Evolutionary conservation across 2,113 vertebrate genomes (phyloP).

Genomic region (Dendropsophus ebraccatus): DNA sequence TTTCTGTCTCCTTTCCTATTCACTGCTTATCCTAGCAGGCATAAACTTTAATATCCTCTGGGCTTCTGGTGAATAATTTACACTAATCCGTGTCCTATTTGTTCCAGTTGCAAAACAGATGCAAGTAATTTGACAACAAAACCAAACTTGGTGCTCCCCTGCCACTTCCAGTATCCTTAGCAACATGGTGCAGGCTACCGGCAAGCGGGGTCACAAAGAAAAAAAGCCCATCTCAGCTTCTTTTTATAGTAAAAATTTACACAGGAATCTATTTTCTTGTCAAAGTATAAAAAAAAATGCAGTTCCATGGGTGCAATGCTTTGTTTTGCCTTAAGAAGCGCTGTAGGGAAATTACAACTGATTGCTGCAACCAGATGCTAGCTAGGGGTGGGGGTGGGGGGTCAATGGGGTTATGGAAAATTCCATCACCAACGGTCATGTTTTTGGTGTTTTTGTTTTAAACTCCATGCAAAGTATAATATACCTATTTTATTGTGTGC

Average conservation of each 20-base stretch:
- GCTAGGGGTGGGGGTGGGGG: no score
- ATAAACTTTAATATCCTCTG: slow-evolving; percentile 36
- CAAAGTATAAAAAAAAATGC: no score
- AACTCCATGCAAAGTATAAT: no score
- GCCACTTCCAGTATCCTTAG: background rate
- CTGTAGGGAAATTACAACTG: no score
- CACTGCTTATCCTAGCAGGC: background rate
- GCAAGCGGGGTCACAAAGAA: background rate
- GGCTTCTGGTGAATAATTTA: slow-evolving; percentile 34
- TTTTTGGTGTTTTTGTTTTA: no score
- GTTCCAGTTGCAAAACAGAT: slow-evolving; percentile 36
- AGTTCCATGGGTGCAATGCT: no score
- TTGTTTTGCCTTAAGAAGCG: no score
- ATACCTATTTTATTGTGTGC: no score
- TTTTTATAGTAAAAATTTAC: background rate
- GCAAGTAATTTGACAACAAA: slow-evolving; percentile 21
- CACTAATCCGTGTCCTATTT: slow-evolving; percentile 36
- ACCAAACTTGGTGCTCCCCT: background rate
- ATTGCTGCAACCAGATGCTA: no score
- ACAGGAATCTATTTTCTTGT: background rate
- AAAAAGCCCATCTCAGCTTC: background rate
- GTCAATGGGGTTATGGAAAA: no score
- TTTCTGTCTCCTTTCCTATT: background rate
- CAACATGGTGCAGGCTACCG: background rate
- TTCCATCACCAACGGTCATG: no score